Conservation (phyloP, 1,140 invertebrate genomes). For the Zaprionus vittiger region DNA sequence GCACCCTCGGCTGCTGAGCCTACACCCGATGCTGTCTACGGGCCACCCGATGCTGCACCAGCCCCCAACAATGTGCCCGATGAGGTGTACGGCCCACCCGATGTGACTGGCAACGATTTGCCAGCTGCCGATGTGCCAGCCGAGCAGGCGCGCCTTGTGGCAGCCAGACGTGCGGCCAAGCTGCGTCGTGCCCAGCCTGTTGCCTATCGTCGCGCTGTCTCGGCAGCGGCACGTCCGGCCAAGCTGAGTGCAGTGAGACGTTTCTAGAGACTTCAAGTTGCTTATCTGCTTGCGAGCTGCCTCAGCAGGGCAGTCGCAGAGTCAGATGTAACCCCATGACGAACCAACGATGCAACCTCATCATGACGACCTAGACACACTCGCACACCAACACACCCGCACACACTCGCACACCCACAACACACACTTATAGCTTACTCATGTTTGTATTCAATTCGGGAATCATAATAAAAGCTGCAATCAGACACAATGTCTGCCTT, state of each 20-base stretch:
- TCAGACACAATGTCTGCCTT: constrained; percentile 29
- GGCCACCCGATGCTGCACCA: constrained; percentile 65
- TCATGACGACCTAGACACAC: constrained; percentile 43
- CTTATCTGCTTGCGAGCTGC: constrained; percentile 34
- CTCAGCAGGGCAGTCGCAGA: constrained; percentile 21
- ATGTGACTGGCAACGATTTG: constrained; percentile 68
- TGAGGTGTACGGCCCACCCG: constrained; percentile 76
- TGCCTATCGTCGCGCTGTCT: constrained; percentile 48
- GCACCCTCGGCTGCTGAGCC: constrained; percentile 47
- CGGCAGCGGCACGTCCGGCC: constrained; percentile 61
- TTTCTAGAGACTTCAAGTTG: constrained; percentile 32
- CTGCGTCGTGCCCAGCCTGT: constrained; percentile 55
- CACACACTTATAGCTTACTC: constrained; percentile 19
- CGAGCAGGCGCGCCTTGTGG: constrained; percentile 68
- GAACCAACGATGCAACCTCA: constrained; percentile 39
- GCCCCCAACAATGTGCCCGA: constrained; percentile 68
- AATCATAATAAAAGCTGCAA: constrained; percentile 50
- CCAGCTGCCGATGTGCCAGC: constrained; percentile 68
- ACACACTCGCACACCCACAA: constrained; percentile 9
- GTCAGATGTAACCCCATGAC: constrained; percentile 59
- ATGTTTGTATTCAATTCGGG: constrained; percentile 49
- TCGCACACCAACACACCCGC: not conserved
- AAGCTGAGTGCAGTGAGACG: constrained; percentile 60
- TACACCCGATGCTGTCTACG: constrained; percentile 75
- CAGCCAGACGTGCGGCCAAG: constrained; percentile 63